Percentiles rank a stretch among this genome's conserved stretches.
Evolutionary conservation across 2,113 vertebrate genomes (phyloP).

Genomic region (Cynoglossus semilaevis): DNA sequence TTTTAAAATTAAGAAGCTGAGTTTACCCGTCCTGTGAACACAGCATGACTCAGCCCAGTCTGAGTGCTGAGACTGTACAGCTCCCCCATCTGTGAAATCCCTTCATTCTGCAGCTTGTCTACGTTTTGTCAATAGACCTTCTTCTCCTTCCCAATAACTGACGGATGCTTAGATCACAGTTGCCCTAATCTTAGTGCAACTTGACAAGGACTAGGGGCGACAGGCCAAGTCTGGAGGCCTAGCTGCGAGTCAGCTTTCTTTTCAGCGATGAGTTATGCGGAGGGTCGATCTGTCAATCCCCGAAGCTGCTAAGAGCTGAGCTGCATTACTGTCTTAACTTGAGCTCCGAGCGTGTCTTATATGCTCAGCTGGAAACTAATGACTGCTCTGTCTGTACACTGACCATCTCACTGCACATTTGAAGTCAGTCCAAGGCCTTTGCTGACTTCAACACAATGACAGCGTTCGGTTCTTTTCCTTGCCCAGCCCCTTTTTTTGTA

Average conservation of each 20-base stretch:
- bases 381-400: conserved; percentile 54
- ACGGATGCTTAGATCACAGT: conserved; percentile 20
- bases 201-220: conserved; percentile 75
- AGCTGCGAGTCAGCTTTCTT: conserved; percentile 13
- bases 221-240: conserved; percentile 20
- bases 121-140: conserved; percentile 18
- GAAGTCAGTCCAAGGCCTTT: conserved; percentile 52
- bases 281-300: conserved; percentile 1
- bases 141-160: background rate
- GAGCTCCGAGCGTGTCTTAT: conserved; percentile 49
- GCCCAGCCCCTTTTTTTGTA: conserved; percentile 7
- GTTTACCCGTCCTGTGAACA: background rate
- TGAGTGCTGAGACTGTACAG: conserved; percentile 8
- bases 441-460: conserved; percentile 60
- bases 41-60: conserved; percentile 12
- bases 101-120: background rate
- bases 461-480: conserved; percentile 14
- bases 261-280: conserved; percentile 26
- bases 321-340: conserved; percentile 46
- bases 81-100: conserved; percentile 18
- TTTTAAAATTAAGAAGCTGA: too few species aligned
- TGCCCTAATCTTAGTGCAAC: conserved; percentile 75
- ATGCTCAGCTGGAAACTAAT: conserved; percentile 58
- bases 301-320: conserved; percentile 33
- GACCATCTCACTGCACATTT: conserved; percentile 62